Conservation (phyloP, 2,797 vertebrate genomes). For the Eidolon dupreanum region DNA sequence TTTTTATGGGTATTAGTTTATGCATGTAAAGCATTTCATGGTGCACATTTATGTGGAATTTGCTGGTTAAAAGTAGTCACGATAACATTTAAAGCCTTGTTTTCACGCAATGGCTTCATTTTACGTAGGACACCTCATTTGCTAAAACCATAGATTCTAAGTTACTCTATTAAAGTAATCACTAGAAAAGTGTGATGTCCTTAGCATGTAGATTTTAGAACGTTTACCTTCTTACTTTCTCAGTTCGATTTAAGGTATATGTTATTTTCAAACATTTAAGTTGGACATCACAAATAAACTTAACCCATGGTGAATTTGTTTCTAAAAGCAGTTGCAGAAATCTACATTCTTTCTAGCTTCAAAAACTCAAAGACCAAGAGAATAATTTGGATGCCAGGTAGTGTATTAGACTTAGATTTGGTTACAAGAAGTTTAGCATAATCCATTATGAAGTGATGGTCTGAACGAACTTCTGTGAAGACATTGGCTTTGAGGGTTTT, state of each 20-base stretch:
- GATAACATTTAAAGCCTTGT: background rate
- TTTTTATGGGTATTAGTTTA: background rate
- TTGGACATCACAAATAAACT: background rate
- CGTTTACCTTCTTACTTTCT: background rate
- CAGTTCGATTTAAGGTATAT: background rate
- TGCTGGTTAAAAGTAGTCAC: background rate
- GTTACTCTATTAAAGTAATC: background rate
- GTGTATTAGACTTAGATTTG: background rate
- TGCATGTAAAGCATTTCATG: background rate
- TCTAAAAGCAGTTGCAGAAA: conserved; percentile 11
- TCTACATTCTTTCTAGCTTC: background rate
- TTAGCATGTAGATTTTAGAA: background rate
- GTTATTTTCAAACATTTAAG: background rate
- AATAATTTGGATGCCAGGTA: background rate
- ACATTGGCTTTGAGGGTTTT: background rate
- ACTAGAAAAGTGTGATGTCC: background rate
- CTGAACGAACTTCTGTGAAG: background rate
- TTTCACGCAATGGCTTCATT: conserved; percentile 3
- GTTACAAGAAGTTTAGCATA: background rate
- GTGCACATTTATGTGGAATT: background rate
- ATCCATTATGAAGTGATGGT: background rate
- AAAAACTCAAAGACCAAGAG: background rate
- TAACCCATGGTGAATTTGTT: background rate
- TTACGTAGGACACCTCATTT: background rate
- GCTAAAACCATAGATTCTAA: background rate